phyloP scores from a whole-genome alignment of 2,888 invertebrate genomes.

The Pollenia griseotomentosa region DNA sequence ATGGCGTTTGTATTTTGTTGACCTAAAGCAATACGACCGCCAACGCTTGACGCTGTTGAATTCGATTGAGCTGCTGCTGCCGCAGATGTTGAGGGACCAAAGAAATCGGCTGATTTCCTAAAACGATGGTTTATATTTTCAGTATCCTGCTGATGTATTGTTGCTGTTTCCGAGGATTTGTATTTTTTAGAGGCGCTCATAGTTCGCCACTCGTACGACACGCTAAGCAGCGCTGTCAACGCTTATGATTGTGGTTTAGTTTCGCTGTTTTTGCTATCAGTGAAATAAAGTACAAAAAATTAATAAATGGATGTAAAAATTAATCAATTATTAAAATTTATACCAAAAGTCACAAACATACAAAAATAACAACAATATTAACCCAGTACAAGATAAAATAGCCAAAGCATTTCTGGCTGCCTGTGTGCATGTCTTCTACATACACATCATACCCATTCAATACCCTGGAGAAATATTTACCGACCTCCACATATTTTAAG shows the following conservation, averaged over 20 bases:
- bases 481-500: not conserved
- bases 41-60: conserved; percentile 41
- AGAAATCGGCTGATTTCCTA: conserved; percentile 71
- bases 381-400: not conserved
- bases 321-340: not conserved
- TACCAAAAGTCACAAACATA: conserved; percentile 12
- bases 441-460: not conserved
- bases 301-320: not conserved
- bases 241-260: conserved; percentile 29
- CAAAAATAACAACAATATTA: conserved; percentile 15
- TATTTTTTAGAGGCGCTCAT: conserved; percentile 84
- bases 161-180: conserved; percentile 82
- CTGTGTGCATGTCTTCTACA: not conserved
- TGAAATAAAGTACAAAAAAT: conserved; percentile 17
- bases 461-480: not conserved
- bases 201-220: conserved; percentile 74
- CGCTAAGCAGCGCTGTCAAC: conserved; percentile 65
- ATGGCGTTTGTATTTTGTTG: conserved; percentile 75
- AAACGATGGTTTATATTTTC: conserved; percentile 81
- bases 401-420: conserved; percentile 10
- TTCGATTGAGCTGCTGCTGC: conserved; percentile 71
- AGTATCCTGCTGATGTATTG: conserved; percentile 81
- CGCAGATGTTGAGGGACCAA: conserved; percentile 76
- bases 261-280: conserved; percentile 37
- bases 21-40: conserved; percentile 73